Percentiles rank a stretch among this genome's conserved stretches.
phyloP scores from a whole-genome alignment of 92 coral and sea anemone genomes.

The Phenganax marumi region DNA sequence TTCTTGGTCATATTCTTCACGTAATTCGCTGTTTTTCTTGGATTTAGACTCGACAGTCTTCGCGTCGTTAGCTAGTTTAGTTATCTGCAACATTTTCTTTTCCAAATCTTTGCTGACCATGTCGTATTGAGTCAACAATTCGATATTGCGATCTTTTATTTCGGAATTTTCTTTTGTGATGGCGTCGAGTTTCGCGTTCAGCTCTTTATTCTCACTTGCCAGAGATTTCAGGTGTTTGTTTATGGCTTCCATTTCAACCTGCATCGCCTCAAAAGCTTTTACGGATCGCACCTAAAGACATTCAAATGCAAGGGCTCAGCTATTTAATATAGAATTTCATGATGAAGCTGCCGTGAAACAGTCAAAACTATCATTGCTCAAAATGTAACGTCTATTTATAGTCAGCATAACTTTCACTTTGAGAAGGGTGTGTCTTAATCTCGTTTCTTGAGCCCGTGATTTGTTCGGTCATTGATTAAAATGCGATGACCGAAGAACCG shows the following conservation, averaged over 20 bases:
- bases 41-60: neutral
- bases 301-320: no score
- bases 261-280: conserved; percentile 65
- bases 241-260: conserved; percentile 65
- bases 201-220: conserved; percentile 59
- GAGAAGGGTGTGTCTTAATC: no score
- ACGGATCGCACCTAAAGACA: neutral
- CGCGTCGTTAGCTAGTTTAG: neutral
- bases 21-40: conserved; percentile 11
- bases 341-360: neutral
- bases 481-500: no score
- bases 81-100: conserved; percentile 8
- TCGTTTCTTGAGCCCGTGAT: no score
- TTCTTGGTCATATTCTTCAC: conserved; percentile 17
- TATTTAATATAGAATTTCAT: neutral
- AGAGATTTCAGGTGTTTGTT: conserved; percentile 65
- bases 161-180: conserved; percentile 17
- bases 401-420: no score
- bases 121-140: conserved; percentile 31
- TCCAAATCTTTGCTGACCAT: conserved; percentile 34
- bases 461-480: no score
- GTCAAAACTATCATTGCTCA: no score
- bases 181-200: conserved; percentile 7
- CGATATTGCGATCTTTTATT: conserved; percentile 11
- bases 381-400: no score